Evolutionary conservation across 2,888 invertebrate species (phyloP), one percentile per base, ranked within the genome.

Genomic region (Nomada hirtipes): DNA sequence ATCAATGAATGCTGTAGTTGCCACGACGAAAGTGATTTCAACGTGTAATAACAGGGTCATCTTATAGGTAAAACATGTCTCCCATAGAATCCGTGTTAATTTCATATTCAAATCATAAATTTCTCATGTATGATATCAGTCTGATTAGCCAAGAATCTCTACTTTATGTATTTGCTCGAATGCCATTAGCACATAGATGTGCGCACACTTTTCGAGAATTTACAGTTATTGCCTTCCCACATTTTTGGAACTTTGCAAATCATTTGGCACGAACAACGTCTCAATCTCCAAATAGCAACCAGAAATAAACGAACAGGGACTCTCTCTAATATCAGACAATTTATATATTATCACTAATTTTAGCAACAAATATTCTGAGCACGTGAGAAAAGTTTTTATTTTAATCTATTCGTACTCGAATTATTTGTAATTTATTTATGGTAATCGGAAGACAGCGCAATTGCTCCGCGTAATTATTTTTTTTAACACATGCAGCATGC

Each of bases 261-360:
- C 26, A 59, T n/a, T 47, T 53, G 53, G 18, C 26, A 15, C 29
- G 15, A 26, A 13, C 44, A 29, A 47, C n/a, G n/a, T 10, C 50
- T 72, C 10, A 36, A 26, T 70, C 23, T 20, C 47, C 13, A 52
- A 26, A 68, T 23, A 68, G n/a, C 60, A 23, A 53, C 44, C 23
- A 57, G 44, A 23, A 26, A 57, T 50, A 44, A 20, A 73, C 67
- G 29, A 50, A 13, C 44, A 20, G 23, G 55, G 26, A 53, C 15
- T 15, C 68, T 67, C 77, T 67, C 74, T 61, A n/a, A 36, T 47
- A 71, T 75, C 53, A 44, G 55, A 68, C 78, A 44, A 47, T 67
- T 44, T 7, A 36, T 36, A 36, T 36, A 36, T 4, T 36, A 4
- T 36, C 7, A 36, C 36, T 7, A 36, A 36, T 47, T 44, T 0